Conservation (phyloP, 2,113 vertebrate species). For the Chamaea fasciata region DNA sequence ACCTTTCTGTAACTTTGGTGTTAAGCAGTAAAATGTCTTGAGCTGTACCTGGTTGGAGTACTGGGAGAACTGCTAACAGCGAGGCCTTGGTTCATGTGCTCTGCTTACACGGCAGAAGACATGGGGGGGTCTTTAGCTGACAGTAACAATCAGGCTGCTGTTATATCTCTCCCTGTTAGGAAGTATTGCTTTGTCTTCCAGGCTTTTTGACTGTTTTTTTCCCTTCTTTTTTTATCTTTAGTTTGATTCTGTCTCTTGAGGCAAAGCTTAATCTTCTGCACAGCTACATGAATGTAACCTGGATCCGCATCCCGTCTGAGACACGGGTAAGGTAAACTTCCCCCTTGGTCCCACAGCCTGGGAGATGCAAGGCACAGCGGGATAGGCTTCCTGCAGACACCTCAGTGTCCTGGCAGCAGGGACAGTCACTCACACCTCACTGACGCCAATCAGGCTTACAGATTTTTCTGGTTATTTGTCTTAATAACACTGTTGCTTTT, state of each 20-base stretch:
- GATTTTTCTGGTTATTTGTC: not conserved
- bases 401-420: not conserved
- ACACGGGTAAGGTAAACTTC: conserved; percentile 89
- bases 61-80: not conserved
- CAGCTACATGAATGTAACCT: conserved; percentile 99
- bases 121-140: not conserved
- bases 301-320: conserved; percentile 98
- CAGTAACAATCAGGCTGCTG: not conserved
- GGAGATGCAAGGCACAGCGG: not conserved
- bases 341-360: not conserved
- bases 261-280: conserved; percentile 97
- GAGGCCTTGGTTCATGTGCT: not conserved
- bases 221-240: conserved; percentile 58
- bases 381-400: not conserved
- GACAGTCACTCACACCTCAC: not conserved
- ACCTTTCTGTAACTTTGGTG: not conserved
- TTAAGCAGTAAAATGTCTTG: conserved; percentile 16
- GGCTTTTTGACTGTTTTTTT: conserved; percentile 2
- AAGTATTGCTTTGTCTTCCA: not conserved
- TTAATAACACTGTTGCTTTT: not conserved
- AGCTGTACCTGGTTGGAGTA: not conserved
- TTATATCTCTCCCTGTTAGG: not conserved
- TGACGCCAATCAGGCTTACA: not conserved
- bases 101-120: not conserved
- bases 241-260: conserved; percentile 96